A percentile compares a stretch with the other conserved stretches of the same genome.
Conservation (phyloP, 2,888 invertebrate genomes). For the Ditula angustiorana region DNA sequence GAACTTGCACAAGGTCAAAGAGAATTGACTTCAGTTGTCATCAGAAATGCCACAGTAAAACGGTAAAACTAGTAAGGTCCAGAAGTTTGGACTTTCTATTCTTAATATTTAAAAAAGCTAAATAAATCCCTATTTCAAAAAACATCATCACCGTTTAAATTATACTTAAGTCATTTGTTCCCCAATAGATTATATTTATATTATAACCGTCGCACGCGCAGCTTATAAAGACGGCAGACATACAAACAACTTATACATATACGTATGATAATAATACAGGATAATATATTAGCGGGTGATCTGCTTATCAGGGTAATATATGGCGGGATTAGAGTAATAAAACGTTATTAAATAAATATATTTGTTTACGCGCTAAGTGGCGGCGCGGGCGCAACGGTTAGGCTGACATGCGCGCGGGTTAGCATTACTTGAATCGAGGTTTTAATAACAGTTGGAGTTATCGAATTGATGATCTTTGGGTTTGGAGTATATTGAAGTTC, state of each 20-base stretch:
- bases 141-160: slow-evolving; percentile 23
- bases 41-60: too few relatives aligned
- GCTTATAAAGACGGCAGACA: slow-evolving; percentile 47
- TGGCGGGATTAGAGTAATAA: slow-evolving; percentile 80
- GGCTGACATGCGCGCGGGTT: slow-evolving; percentile 44
- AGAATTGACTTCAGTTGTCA: too few relatives aligned
- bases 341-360: slow-evolving; percentile 83
- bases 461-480: too few relatives aligned
- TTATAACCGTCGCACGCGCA: slow-evolving; percentile 43
- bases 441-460: too few relatives aligned
- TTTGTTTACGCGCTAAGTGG: slow-evolving; percentile 68
- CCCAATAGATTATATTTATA: slow-evolving; percentile 33
- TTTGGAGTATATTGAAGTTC: too few relatives aligned
- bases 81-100: background rate
- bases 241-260: slow-evolving; percentile 32
- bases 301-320: slow-evolving; percentile 81
- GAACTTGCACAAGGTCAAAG: too few relatives aligned
- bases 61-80: too few relatives aligned
- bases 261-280: slow-evolving; percentile 53
- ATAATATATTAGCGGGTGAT: slow-evolving; percentile 68
- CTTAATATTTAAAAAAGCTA: background rate
- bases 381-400: slow-evolving; percentile 45
- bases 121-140: background rate
- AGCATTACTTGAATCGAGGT: background rate
- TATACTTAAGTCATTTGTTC: slow-evolving; percentile 30